Percentiles rank a stretch among this genome's conserved stretches.
Evolutionary conservation across 2,888 invertebrate genomes (phyloP).

Genomic region (Zele albiditarsus): DNA sequence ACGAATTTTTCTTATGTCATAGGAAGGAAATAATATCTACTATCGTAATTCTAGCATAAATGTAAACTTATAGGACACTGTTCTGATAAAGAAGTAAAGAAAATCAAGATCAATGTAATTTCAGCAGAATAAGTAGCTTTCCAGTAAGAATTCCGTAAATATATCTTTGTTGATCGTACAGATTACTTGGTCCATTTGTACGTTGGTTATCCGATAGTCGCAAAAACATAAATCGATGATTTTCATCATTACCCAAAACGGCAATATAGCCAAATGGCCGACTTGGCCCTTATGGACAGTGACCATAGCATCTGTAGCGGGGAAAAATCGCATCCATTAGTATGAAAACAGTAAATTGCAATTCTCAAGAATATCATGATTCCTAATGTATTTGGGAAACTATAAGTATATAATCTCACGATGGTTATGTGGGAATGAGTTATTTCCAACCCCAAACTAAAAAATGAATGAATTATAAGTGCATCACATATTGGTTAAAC

Average conservation of each 20-base stretch:
- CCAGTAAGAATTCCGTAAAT: conserved; percentile 82
- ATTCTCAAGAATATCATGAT: neutral
- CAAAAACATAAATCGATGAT: conserved; percentile 82
- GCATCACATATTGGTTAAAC: too few relatives aligned
- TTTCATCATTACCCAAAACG: conserved; percentile 78
- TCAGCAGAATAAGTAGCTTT: conserved; percentile 79
- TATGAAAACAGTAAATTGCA: neutral
- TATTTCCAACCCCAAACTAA: too few relatives aligned
- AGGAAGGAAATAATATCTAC: neutral
- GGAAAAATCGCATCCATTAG: neutral
- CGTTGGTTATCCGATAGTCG: conserved; percentile 75
- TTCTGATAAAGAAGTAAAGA: neutral
- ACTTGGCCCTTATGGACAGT: conserved; percentile 75
- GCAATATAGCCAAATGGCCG: conserved; percentile 77
- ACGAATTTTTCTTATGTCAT: neutral
- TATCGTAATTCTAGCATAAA: neutral
- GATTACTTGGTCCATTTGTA: conserved; percentile 79
- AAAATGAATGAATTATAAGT: too few relatives aligned
- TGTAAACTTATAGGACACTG: neutral
- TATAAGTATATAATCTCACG: too few relatives aligned
- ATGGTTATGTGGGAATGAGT: too few relatives aligned
- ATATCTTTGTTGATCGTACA: conserved; percentile 78
- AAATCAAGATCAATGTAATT: conserved; percentile 55
- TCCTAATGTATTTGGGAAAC: too few relatives aligned
- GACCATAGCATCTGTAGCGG: conserved; percentile 57